phyloP scores from a whole-genome alignment of 2,888 invertebrate genomes.

The Ganaspis brasiliensis region DNA sequence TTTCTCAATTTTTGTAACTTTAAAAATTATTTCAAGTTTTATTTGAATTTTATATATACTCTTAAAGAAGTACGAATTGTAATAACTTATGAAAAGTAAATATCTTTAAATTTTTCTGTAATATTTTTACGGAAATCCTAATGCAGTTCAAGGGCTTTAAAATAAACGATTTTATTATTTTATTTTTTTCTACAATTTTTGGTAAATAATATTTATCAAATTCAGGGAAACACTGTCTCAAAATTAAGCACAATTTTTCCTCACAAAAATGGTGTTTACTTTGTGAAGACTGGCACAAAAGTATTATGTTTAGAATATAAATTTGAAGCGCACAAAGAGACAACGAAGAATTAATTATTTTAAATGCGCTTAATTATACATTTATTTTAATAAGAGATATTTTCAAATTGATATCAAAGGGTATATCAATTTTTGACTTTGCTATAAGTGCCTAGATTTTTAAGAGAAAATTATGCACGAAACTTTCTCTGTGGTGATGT shows the following conservation, averaged over 20 bases:
- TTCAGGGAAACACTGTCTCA: not conserved
- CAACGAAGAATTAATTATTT: conserved; percentile 2
- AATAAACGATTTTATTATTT: no score
- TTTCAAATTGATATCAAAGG: not conserved
- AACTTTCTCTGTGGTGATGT: conserved; percentile 1
- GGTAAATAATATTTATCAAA: not conserved
- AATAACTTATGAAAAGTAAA: no score
- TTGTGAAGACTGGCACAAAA: conserved; percentile 5
- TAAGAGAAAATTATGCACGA: not conserved
- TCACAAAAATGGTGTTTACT: not conserved
- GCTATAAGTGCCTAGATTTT: conserved; percentile 2
- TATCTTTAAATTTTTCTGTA: no score
- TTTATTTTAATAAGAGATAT: conserved; percentile 3
- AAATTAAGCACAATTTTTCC: not conserved
- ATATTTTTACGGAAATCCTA: no score
- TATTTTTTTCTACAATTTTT: no score
- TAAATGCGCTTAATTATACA: not conserved
- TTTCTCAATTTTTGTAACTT: not conserved
- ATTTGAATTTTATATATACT: no score
- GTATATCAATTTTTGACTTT: not conserved
- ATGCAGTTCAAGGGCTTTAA: no score
- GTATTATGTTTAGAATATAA: conserved; percentile 29
- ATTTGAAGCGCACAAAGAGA: not conserved
- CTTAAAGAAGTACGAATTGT: no score
- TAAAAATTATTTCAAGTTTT: no score